phyloP scores from a whole-genome alignment of 1,140 invertebrate genomes.

The Habropoda laboriosa region DNA sequence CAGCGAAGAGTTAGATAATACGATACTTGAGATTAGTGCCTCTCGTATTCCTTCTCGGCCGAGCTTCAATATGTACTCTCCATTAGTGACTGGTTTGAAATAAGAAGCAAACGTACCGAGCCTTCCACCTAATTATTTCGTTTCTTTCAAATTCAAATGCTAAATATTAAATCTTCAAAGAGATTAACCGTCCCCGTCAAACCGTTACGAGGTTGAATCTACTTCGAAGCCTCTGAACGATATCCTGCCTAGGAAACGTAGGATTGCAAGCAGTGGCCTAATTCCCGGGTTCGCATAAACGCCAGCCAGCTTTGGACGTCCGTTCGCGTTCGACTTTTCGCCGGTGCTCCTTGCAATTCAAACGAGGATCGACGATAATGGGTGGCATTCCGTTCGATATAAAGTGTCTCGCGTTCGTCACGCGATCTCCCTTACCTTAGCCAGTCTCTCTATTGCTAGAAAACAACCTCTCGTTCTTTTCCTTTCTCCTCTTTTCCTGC shows the following conservation, averaged over 20 bases:
- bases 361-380: constrained; percentile 47
- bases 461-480: background rate
- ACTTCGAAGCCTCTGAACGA: background rate
- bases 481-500: background rate
- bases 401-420: constrained; percentile 48
- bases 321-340: constrained; percentile 43
- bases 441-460: too few species aligned
- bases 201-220: background rate
- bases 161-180: background rate
- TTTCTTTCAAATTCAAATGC: too few species aligned
- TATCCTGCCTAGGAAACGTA: background rate
- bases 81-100: too few species aligned
- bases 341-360: constrained; percentile 43
- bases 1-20: too few species aligned
- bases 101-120: too few species aligned
- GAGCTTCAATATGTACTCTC: too few species aligned
- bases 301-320: constrained; percentile 19
- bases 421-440: constrained; percentile 20
- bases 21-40: too few species aligned
- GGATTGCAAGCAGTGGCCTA: constrained; percentile 10
- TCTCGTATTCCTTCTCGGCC: too few species aligned
- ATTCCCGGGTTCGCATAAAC: constrained; percentile 29
- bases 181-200: too few species aligned
- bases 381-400: constrained; percentile 45
- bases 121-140: too few species aligned